phyloP scores from a whole-genome alignment of 35 echinoderm and acorn worm species.

The Apostichopus californicus region DNA sequence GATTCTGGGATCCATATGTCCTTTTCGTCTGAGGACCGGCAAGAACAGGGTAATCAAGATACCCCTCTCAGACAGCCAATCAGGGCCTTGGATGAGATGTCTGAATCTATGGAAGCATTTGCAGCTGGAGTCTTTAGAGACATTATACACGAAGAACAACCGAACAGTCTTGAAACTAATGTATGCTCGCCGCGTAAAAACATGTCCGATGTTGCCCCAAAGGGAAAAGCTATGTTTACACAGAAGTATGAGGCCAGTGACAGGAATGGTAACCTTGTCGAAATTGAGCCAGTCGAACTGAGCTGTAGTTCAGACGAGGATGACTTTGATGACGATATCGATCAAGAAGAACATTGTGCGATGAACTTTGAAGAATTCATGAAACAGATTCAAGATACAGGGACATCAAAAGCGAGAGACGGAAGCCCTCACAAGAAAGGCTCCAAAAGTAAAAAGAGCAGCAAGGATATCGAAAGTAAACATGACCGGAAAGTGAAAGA shows the following conservation, averaged over 20 bases:
- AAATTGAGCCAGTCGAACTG: slow-evolving; percentile 62
- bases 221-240: slow-evolving; percentile 52
- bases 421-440: slow-evolving; percentile 40
- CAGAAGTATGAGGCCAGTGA: slow-evolving; percentile 63
- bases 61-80: slow-evolving; percentile 64
- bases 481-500: slow-evolving; percentile 61
- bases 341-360: slow-evolving; percentile 60
- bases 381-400: slow-evolving; percentile 68
- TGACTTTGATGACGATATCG: slow-evolving; percentile 72
- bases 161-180: slow-evolving; percentile 90
- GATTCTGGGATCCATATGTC: slow-evolving; percentile 87
- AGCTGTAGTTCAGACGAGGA: slow-evolving; percentile 85
- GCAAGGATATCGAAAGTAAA: slow-evolving; percentile 52
- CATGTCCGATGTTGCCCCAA: slow-evolving; percentile 64
- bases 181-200: slow-evolving; percentile 69
- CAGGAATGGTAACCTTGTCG: slow-evolving; percentile 55
- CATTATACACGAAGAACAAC: slow-evolving; percentile 68
- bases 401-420: slow-evolving; percentile 50
- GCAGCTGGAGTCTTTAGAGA: slow-evolving; percentile 62
- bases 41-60: slow-evolving; percentile 57
- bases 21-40: slow-evolving; percentile 65
- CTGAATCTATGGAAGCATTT: slow-evolving; percentile 83
- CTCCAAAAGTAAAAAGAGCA: slow-evolving; percentile 33
- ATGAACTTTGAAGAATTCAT: slow-evolving; percentile 84
- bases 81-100: slow-evolving; percentile 52